Evolutionary conservation across 2,113 vertebrate genomes (phyloP).

Genomic region (Scomber scombrus): DNA sequence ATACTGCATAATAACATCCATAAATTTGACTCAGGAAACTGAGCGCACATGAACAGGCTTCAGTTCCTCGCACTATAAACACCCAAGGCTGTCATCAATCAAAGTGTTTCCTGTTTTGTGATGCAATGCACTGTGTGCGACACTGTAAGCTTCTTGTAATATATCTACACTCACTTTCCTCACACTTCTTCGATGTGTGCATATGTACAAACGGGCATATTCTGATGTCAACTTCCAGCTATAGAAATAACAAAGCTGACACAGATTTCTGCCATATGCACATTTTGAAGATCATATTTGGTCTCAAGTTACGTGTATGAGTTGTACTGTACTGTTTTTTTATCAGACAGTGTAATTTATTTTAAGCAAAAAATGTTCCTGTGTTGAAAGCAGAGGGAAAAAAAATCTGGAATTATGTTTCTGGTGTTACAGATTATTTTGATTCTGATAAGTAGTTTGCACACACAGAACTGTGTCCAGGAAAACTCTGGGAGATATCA

Average conservation of each 20-base stretch:
- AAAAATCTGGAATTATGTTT: conserved; percentile 54
- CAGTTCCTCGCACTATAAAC: conserved; percentile 58
- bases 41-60: conserved; percentile 51
- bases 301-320: conserved; percentile 53
- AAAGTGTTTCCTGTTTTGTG: conserved; percentile 67
- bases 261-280: conserved; percentile 49
- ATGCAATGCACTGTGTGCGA: conserved; percentile 45
- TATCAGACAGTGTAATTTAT: conserved; percentile 77
- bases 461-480: conserved; percentile 79
- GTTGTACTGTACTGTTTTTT: conserved; percentile 51
- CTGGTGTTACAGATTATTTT: conserved; percentile 65
- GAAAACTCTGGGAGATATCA: conserved; percentile 78
- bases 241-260: conserved; percentile 40
- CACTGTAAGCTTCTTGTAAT: conserved; percentile 51
- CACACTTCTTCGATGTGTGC: conserved; percentile 44
- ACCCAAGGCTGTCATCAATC: conserved; percentile 56
- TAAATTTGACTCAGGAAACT: conserved; percentile 53
- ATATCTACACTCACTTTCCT: conserved; percentile 59
- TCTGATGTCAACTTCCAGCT: conserved; percentile 47
- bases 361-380: conserved; percentile 60
- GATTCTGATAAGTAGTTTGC: conserved; percentile 81
- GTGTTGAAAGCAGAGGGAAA: conserved; percentile 59
- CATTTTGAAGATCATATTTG: conserved; percentile 50
- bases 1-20: conserved; percentile 55
- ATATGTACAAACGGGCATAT: conserved; percentile 41